Conservation (phyloP, 2,797 vertebrate species). For the Anniella stebbinsi region DNA sequence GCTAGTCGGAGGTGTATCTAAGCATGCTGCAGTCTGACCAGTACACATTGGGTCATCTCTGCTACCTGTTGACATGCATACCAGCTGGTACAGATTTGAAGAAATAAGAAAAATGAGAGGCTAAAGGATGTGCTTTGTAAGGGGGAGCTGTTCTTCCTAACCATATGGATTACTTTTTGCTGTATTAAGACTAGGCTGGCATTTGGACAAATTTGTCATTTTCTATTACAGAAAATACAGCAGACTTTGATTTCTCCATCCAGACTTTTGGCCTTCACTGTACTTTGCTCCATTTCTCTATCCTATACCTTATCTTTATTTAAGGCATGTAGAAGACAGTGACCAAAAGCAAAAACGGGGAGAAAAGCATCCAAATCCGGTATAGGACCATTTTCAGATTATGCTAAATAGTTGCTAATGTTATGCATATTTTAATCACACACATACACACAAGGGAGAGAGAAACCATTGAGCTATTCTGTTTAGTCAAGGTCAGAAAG, state of each 20-base stretch:
- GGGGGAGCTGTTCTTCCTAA: too few relatives aligned
- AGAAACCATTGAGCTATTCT: neutral
- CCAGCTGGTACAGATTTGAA: too few relatives aligned
- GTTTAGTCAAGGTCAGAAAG: neutral
- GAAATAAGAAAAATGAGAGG: too few relatives aligned
- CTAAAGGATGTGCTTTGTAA: too few relatives aligned
- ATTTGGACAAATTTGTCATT: neutral
- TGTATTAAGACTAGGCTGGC: neutral
- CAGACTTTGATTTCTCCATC: neutral
- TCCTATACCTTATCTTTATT: neutral
- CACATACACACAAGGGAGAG: too few relatives aligned
- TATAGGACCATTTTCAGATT: neutral
- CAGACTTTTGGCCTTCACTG: neutral
- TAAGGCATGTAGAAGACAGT: neutral
- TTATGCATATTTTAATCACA: neutral
- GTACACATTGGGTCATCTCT: neutral
- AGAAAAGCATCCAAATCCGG: too few relatives aligned
- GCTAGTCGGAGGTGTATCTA: neutral
- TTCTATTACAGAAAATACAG: neutral
- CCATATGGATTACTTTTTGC: neutral
- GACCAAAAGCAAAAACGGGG: too few relatives aligned
- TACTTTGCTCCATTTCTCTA: neutral
- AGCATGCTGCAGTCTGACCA: neutral
- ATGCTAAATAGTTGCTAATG: neutral
- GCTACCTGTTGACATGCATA: too few relatives aligned